Evolutionary conservation across 2,797 vertebrate genomes (phyloP).

Genomic region (Sebastes paucispinis): DNA sequence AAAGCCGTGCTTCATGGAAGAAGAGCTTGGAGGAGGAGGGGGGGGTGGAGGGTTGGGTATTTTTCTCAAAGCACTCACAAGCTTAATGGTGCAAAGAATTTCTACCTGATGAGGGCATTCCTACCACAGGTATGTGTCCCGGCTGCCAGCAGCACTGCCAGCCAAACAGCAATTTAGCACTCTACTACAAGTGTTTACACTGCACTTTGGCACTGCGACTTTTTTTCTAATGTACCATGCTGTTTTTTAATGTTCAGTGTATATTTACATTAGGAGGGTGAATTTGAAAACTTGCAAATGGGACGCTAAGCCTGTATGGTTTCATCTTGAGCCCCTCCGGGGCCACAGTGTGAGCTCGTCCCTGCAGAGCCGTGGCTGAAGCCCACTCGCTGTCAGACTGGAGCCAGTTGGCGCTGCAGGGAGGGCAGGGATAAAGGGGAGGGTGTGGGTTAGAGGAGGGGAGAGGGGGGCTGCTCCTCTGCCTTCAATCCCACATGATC

Average conservation of each 20-base stretch:
- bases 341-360: slow-evolving; percentile 27
- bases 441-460: slow-evolving; percentile 1
- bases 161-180: slow-evolving; percentile 61
- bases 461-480: slow-evolving; percentile 10
- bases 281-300: slow-evolving; percentile 40
- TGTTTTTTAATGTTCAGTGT: slow-evolving; percentile 23
- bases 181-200: slow-evolving; percentile 63
- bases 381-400: slow-evolving; percentile 34
- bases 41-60: neutral
- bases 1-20: slow-evolving; percentile 56
- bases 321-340: slow-evolving; percentile 15
- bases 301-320: neutral
- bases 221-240: slow-evolving; percentile 11
- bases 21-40: neutral
- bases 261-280: slow-evolving; percentile 36
- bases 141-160: slow-evolving; percentile 37
- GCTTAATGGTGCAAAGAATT: slow-evolving; percentile 60
- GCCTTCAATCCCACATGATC: slow-evolving; percentile 71
- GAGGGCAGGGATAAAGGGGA: slow-evolving; percentile 16
- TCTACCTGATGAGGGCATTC: slow-evolving; percentile 62
- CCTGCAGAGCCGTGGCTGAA: slow-evolving; percentile 44
- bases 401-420: slow-evolving; percentile 48
- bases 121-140: slow-evolving; percentile 55
- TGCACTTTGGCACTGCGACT: slow-evolving; percentile 41
- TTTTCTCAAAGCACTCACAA: slow-evolving; percentile 58